A percentile compares a stretch with the other conserved stretches of the same genome.
These are phyloP conservation scores for Tetanocera ferruginea DNA, from an alignment of 2,888 invertebrate species.

Conservation along the genomic window DNA sequence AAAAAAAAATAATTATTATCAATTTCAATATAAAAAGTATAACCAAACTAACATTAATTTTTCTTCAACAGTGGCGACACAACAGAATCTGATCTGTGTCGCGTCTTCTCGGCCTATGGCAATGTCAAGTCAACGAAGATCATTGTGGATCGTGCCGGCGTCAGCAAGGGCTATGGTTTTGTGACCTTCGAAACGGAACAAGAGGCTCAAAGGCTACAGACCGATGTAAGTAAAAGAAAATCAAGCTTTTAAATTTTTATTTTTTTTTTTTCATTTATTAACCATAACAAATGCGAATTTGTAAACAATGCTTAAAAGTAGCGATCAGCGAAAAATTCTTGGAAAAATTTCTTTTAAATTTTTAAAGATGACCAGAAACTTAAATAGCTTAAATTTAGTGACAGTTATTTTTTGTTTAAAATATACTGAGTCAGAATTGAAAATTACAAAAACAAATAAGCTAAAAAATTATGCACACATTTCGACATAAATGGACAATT, in stretches of 20 bases:
- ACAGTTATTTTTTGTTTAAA: neutral
- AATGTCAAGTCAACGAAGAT: constrained; percentile 94
- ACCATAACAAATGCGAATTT: neutral
- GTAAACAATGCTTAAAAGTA: neutral
- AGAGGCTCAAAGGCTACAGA: constrained; percentile 82
- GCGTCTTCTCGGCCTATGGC: constrained; percentile 91
- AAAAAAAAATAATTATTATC: too few species aligned
- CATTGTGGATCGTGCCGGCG: constrained; percentile 93
- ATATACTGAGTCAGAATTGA: neutral
- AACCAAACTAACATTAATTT: constrained; percentile 20
- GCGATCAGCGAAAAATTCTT: neutral
- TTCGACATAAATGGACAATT: neutral
- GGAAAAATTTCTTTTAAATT: neutral
- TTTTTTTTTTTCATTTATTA: constrained; percentile 26
- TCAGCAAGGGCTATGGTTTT: constrained; percentile 85
- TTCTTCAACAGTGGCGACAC: constrained; percentile 77
- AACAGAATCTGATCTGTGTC: constrained; percentile 91
- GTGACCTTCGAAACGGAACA: constrained; percentile 90
- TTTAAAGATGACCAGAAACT: neutral
- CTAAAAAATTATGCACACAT: neutral
- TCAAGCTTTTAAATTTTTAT: constrained; percentile 24
- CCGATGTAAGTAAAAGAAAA: constrained; percentile 73
- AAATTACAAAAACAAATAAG: neutral
- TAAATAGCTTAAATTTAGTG: neutral
- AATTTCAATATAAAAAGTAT: neutral